Evolutionary conservation across 1,140 invertebrate genomes (phyloP), one percentile per base, ranked within the genome.

Genomic region (Bombus breviceps): DNA sequence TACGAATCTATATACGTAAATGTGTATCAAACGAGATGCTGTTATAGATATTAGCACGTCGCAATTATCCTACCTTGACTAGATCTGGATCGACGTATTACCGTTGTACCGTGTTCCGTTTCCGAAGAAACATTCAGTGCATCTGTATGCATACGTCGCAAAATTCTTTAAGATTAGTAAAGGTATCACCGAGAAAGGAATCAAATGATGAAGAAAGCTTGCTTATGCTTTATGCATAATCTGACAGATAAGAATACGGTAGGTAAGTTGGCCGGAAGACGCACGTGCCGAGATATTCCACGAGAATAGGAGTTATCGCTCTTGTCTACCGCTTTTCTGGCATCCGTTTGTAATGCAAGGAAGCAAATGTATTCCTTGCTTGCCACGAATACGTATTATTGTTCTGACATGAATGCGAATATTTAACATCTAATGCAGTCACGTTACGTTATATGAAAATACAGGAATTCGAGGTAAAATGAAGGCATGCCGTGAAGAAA

Each of bases 391-490:
- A 89, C 86, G 80, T 89, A 91, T 90, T 90, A 91, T 85, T 84
- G 77, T 85, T 75, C 87, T 71, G 86, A 87, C 88, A 71, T 64
- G 71, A 89, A 76, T 79, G 86, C 79, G 86, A 85, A 92, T 92
- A 88, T 91, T 87, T 91, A 92, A 91, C 78, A 78, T 90, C 86
- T 89, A 90, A 89, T 89, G 87, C 85, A 72, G 83, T 78, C 72
- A 71, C 77, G 85, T 86, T 71, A 53, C 66, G 80, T 81, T 85
- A 83, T 78, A 69, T 66, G 88, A 84, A 66, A 89, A n/a, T 25
- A 8, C 8, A 41, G 64, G 25, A 69, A 78, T 59, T 79, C 75
- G 32, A 12, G 37, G 47, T 32, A 18, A 75, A 66, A 41, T 41
- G 34, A n/a, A 57, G 37, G 43, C 28, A 34, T 12, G 6, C 10